These are phyloP conservation scores for Punctoribates punctum DNA, from an alignment of 2,888 invertebrate genomes.

Conservation along the genomic window DNA sequence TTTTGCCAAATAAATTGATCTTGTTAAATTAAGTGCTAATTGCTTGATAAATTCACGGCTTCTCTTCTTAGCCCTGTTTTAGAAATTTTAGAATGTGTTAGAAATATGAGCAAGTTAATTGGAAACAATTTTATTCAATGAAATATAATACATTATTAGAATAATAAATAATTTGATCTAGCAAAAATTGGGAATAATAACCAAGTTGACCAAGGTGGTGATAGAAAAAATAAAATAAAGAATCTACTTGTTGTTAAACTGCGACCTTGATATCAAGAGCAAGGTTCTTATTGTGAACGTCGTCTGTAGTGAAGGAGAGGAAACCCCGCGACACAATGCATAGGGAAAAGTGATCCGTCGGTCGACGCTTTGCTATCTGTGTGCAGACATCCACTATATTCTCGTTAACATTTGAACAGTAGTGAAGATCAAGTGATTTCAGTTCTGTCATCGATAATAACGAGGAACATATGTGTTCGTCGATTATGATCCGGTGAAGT, in stretches of 20 bases:
- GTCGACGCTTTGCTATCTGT: constrained; percentile 27
- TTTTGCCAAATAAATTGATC: too few relatives aligned
- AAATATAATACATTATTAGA: too few relatives aligned
- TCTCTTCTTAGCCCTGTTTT: too few relatives aligned
- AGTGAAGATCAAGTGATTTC: constrained; percentile 37
- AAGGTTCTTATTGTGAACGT: constrained; percentile 28
- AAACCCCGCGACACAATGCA: constrained; percentile 36
- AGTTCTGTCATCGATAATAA: constrained; percentile 22
- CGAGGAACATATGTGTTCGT: constrained; percentile 37
- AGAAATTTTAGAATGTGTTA: too few relatives aligned
- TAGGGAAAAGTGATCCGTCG: not conserved
- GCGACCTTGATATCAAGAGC: constrained; percentile 38
- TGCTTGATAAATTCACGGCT: too few relatives aligned
- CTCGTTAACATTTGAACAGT: constrained; percentile 41
- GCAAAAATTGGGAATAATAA: too few relatives aligned
- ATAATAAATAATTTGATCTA: too few relatives aligned
- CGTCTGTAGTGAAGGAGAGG: not conserved
- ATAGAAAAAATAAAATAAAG: not conserved
- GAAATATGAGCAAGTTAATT: too few relatives aligned
- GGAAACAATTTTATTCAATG: too few relatives aligned
- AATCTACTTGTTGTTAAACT: not conserved
- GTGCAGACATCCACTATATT: constrained; percentile 36
- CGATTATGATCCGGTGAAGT: constrained; percentile 41
- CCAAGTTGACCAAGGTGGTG: not conserved
- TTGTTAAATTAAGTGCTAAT: too few relatives aligned